These are phyloP conservation scores for Polydrusus tereticollis DNA, from an alignment of 2,888 invertebrate species.

Conservation along the genomic window DNA sequence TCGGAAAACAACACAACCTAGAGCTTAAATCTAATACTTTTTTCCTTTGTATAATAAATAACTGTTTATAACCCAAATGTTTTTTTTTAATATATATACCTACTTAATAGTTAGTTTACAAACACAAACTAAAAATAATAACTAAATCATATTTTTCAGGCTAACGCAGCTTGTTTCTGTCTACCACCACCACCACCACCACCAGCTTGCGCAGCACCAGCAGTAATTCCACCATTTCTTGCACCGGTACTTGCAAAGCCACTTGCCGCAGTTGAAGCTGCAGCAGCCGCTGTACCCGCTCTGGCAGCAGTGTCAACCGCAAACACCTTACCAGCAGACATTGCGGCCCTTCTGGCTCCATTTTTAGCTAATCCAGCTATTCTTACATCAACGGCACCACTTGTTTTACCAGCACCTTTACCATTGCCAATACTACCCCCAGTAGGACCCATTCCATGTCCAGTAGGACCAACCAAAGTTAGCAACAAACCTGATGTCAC, in stretches of 20 bases:
- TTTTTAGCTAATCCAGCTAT: conserved; percentile 13
- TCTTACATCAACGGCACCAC: neutral
- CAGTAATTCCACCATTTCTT: neutral
- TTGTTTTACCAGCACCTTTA: neutral
- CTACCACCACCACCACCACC: neutral
- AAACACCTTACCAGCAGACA: conserved; percentile 8
- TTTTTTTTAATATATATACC: no score
- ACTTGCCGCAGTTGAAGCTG: neutral
- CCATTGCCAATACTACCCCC: neutral
- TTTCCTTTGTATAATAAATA: no score
- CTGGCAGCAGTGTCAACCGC: neutral
- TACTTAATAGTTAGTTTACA: no score
- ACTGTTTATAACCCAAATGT: no score
- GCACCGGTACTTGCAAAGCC: neutral
- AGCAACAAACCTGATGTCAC: conserved; percentile 34
- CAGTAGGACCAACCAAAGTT: conserved; percentile 9
- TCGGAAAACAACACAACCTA: no score
- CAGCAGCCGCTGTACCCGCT: neutral
- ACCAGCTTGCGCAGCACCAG: neutral
- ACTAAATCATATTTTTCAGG: no score
- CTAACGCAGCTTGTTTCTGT: neutral
- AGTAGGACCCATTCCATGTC: conserved; percentile 14
- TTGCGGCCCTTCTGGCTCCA: conserved; percentile 34
- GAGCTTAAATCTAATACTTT: no score
- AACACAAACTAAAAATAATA: no score